A percentile compares a stretch with the other conserved stretches of the same genome.
Conservation (phyloP, 2,797 vertebrate genomes). For the Furcifer pardalis region DNA sequence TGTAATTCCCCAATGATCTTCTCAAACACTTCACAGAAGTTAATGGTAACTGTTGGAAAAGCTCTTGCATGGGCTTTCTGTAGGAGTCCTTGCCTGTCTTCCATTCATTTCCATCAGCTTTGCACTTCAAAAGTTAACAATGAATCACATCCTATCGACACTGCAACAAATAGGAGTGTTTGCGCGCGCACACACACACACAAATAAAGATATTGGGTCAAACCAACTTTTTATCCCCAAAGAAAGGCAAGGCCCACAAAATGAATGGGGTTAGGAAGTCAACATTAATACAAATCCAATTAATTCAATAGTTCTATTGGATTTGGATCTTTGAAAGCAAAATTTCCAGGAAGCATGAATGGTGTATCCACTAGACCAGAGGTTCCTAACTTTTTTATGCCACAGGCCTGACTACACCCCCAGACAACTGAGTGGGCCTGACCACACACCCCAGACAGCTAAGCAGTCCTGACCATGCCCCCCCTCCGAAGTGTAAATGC, state of each 20-base stretch:
- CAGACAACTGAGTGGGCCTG: no score
- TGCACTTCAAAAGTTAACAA: background rate
- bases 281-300: background rate
- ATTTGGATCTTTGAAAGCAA: background rate
- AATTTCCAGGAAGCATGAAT: background rate
- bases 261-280: background rate
- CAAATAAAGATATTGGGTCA: background rate
- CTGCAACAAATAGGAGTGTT: background rate
- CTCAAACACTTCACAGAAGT: background rate
- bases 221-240: no score
- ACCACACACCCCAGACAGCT: no score
- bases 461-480: no score
- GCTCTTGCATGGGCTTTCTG: no score
- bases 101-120: background rate
- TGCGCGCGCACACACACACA: conserved; percentile 2
- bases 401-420: no score
- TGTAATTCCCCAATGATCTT: background rate
- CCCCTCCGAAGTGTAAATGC: no score
- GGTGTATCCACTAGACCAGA: background rate
- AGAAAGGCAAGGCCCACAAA: no score
- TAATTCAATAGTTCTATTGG: no score
- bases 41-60: background rate
- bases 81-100: background rate
- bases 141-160: background rate
- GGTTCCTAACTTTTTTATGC: no score